Percentiles rank a stretch among this genome's conserved stretches.
Conservation (phyloP, 2,888 invertebrate genomes). For the Julus scanicus region DNA sequence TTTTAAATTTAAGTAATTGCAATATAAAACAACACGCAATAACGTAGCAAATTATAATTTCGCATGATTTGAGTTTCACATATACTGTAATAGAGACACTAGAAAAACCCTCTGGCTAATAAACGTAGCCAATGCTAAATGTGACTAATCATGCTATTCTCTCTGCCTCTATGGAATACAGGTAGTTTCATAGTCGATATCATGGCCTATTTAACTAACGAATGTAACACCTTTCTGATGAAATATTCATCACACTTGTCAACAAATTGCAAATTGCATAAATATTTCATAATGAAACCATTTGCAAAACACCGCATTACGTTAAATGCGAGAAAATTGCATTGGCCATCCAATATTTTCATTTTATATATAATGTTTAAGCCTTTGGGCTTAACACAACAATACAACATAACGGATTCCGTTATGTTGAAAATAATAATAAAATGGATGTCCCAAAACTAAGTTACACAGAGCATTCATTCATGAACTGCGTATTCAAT, state of each 20-base stretch:
- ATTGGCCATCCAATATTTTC: no score
- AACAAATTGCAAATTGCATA: constrained; percentile 13
- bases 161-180: background rate
- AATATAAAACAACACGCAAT: background rate
- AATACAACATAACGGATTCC: no score
- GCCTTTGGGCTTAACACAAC: no score
- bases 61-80: background rate
- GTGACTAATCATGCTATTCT: constrained; percentile 14
- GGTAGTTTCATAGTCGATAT: constrained; percentile 5
- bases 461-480: no score
- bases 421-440: no score
- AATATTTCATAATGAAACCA: constrained; percentile 1
- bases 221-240: constrained; percentile 4
- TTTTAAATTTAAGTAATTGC: background rate
- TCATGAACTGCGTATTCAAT: no score
- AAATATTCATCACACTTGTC: constrained; percentile 24
- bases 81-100: background rate
- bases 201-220: constrained; percentile 21
- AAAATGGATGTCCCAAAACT: no score
- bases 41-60: background rate
- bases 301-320: background rate
- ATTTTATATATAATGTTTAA: no score
- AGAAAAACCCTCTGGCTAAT: background rate
- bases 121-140: background rate
- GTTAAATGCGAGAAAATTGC: no score